Percentiles rank a stretch among this genome's conserved stretches.
phyloP scores from a whole-genome alignment of 30 jellyfish, hydroid and myxozoan species.

The Aurelia sp. region DNA sequence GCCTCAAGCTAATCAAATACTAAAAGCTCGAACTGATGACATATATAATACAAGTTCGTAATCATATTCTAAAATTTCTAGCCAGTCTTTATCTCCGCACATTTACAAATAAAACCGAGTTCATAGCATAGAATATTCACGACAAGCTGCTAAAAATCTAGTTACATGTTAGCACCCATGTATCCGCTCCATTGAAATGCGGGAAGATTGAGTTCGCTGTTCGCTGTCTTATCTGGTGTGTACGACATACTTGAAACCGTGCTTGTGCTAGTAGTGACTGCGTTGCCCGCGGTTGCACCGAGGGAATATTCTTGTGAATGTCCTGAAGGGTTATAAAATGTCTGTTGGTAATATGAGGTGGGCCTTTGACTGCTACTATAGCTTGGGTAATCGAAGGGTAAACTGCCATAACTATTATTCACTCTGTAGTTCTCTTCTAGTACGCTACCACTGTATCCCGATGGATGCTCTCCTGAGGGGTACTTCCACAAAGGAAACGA shows the following conservation, averaged over 20 bases:
- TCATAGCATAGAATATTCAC: conserved; percentile 50
- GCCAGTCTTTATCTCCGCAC: conserved; percentile 37
- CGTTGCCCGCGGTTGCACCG: conserved; percentile 68
- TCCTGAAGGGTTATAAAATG: conserved; percentile 91
- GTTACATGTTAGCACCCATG: conserved; percentile 94
- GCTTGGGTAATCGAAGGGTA: conserved; percentile 92
- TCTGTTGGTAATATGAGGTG: conserved; percentile 87
- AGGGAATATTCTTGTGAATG: conserved; percentile 84
- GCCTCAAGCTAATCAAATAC: background rate
- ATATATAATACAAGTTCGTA: conserved; percentile 4
- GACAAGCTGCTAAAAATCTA: conserved; percentile 8
- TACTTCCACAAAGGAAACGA: conserved; percentile 96
- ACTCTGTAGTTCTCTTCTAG: conserved; percentile 87
- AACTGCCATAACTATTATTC: conserved; percentile 81
- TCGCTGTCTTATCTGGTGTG: conserved; percentile 89
- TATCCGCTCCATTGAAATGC: conserved; percentile 96
- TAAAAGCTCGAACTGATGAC: background rate
- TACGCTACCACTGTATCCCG: conserved; percentile 79
- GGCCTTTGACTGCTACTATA: conserved; percentile 84
- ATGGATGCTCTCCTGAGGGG: conserved; percentile 78
- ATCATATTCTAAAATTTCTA: conserved; percentile 43
- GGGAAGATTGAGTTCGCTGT: conserved; percentile 90
- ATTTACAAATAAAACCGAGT: conserved; percentile 76
- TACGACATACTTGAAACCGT: conserved; percentile 86
- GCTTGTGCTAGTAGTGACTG: conserved; percentile 90